These are phyloP conservation scores for Erebia ligea DNA, from an alignment of 2,888 invertebrate genomes.

Conservation along the genomic window DNA sequence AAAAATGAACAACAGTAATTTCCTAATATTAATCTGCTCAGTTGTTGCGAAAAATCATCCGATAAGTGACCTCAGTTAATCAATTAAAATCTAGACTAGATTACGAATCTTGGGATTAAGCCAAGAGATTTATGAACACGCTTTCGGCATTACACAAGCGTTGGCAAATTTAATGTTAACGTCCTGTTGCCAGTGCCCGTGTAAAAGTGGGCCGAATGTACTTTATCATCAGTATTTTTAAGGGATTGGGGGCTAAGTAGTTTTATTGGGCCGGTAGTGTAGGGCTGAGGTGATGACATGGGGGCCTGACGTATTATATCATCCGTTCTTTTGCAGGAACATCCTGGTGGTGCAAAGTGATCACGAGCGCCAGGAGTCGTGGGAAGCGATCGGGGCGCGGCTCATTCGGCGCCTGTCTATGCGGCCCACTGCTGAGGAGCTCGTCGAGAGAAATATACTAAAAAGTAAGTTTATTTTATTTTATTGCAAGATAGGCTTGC, in stretches of 20 bases:
- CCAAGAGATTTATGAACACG: constrained; percentile 73
- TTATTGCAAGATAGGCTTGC: too few species aligned
- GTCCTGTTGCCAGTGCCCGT: constrained; percentile 56
- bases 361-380: constrained; percentile 94
- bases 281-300: too few species aligned
- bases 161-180: constrained; percentile 65
- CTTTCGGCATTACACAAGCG: constrained; percentile 59
- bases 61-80: constrained; percentile 46
- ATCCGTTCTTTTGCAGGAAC: constrained; percentile 83
- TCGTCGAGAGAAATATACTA: constrained; percentile 98
- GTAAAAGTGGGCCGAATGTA: constrained; percentile 52
- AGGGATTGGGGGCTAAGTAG: constrained; percentile 30
- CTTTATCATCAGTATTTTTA: constrained; percentile 54
- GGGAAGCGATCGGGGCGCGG: constrained; percentile 96
- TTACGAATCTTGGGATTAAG: constrained; percentile 62
- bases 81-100: constrained; percentile 56
- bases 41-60: background rate
- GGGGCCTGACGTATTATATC: too few species aligned
- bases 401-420: constrained; percentile 97
- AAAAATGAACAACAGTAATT: background rate
- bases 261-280: too few species aligned
- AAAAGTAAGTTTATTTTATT: constrained; percentile 89
- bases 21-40: background rate
- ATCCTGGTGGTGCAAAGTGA: constrained; percentile 96
- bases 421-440: constrained; percentile 98